Percentiles rank a stretch among this genome's conserved stretches.
These are phyloP conservation scores for Ascidia mentula DNA, from an alignment of 23 tunicate genomes.

Conservation along the genomic window DNA sequence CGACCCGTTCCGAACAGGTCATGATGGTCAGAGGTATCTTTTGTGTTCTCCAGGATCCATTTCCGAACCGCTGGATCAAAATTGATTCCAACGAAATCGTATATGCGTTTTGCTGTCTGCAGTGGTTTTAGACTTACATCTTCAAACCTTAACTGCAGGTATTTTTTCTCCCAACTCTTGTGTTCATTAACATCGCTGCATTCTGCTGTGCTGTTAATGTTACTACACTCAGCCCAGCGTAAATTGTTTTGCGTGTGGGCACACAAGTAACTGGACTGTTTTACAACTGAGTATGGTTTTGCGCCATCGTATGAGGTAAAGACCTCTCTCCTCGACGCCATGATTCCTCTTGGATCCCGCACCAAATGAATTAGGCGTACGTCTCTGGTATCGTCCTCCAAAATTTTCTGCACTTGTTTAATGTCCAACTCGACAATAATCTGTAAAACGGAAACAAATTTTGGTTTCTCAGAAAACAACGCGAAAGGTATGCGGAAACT, in stretches of 20 bases:
- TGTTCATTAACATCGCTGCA: neutral
- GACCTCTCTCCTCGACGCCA: constrained; percentile 34
- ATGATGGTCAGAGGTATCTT: neutral
- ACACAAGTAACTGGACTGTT: constrained; percentile 8
- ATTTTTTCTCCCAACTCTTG: constrained; percentile 26
- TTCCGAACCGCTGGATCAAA: constrained; percentile 17
- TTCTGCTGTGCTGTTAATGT: neutral
- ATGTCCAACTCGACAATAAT: constrained; percentile 14
- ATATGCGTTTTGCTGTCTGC: constrained; percentile 3
- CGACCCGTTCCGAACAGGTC: constrained; percentile 22
- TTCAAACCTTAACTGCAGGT: constrained; percentile 27
- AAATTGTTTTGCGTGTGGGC: neutral
- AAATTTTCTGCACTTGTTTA: neutral
- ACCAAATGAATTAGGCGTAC: constrained; percentile 49
- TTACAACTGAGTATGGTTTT: neutral
- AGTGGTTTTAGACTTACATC: constrained; percentile 34
- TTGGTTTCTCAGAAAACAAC: too few species aligned
- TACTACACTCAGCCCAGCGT: neutral
- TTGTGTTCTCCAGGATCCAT: constrained; percentile 26
- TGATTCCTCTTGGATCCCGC: constrained; percentile 62
- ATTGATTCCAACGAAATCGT: constrained; percentile 45
- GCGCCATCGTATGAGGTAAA: neutral
- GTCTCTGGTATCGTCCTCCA: neutral
- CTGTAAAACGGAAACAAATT: neutral
- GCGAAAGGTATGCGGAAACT: too few species aligned